Conservation (phyloP, 2,888 invertebrate genomes). For the Ditula angustiorana region DNA sequence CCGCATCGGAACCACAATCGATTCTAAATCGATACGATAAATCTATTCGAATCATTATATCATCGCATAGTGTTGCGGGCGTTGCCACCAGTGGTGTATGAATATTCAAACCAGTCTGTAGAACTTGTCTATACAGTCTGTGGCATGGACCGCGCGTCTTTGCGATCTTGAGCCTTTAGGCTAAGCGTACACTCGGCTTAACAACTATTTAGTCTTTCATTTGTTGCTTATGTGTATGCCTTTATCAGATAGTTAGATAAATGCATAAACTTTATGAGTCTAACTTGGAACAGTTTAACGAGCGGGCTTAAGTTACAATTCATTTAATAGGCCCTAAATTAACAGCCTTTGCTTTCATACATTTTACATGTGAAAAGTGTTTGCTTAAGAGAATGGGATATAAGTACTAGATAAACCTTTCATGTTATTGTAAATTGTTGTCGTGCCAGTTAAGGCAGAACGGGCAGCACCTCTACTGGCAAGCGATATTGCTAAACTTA, state of each 20-base stretch:
- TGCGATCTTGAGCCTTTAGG: conserved; percentile 14
- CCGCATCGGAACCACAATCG: conserved; percentile 45
- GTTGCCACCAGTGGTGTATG: conserved; percentile 53
- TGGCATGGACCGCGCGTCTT: neutral
- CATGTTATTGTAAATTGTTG: no score
- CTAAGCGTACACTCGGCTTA: neutral
- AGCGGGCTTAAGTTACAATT: neutral
- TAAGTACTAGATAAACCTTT: no score
- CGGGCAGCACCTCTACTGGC: no score
- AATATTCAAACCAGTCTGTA: conserved; percentile 74
- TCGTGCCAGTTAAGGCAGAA: no score
- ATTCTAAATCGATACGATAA: conserved; percentile 57
- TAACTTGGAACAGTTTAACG: neutral
- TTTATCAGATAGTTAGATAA: neutral
- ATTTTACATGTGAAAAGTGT: no score
- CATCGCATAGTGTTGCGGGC: conserved; percentile 70
- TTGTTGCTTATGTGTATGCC: neutral
- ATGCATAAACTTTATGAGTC: neutral
- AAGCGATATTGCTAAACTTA: no score
- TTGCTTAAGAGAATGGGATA: no score
- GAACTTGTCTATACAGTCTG: conserved; percentile 60
- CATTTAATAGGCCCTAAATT: neutral
- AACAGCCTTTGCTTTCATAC: neutral
- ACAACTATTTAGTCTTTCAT: neutral
- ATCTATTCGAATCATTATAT: conserved; percentile 74